These are phyloP conservation scores for Saccostrea cuccullata DNA, from an alignment of 1,140 invertebrate genomes.

Conservation along the genomic window DNA sequence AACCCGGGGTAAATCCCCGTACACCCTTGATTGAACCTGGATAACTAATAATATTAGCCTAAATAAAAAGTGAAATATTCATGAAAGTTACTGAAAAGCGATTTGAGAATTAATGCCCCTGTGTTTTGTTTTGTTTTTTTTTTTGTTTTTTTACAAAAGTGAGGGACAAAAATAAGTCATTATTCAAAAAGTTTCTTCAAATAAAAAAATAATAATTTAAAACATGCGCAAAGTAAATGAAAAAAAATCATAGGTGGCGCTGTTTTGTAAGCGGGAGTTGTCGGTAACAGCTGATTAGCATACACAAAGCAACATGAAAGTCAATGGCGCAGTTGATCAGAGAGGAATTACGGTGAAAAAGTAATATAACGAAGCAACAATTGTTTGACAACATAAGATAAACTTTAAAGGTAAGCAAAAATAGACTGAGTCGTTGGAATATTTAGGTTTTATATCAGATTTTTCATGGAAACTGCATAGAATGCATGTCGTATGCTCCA, in stretches of 20 bases:
- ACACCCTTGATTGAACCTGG: no score
- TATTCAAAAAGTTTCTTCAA: no score
- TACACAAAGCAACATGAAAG: conserved; percentile 62
- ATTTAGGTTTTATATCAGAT: not conserved
- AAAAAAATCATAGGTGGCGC: conserved; percentile 9
- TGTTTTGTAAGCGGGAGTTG: conserved; percentile 41
- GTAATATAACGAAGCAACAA: conserved; percentile 22
- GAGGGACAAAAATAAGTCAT: no score
- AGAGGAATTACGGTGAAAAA: conserved; percentile 53
- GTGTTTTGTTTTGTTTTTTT: no score
- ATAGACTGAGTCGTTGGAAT: not conserved
- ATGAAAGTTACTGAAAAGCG: no score
- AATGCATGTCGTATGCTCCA: conserved; percentile 36
- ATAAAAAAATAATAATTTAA: no score
- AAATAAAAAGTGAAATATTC: no score
- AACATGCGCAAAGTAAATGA: not conserved
- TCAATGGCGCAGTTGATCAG: conserved; percentile 65
- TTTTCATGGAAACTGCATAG: not conserved
- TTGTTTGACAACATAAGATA: conserved; percentile 24
- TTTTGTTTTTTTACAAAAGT: no score
- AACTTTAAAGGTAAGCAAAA: not conserved
- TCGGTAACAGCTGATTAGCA: conserved; percentile 59
- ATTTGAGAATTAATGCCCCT: no score
- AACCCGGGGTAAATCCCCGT: no score
- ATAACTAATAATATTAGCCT: no score